These are phyloP conservation scores for Artibeus jamaicensis DNA, from an alignment of 2,797 vertebrate genomes.

Conservation along the genomic window DNA sequence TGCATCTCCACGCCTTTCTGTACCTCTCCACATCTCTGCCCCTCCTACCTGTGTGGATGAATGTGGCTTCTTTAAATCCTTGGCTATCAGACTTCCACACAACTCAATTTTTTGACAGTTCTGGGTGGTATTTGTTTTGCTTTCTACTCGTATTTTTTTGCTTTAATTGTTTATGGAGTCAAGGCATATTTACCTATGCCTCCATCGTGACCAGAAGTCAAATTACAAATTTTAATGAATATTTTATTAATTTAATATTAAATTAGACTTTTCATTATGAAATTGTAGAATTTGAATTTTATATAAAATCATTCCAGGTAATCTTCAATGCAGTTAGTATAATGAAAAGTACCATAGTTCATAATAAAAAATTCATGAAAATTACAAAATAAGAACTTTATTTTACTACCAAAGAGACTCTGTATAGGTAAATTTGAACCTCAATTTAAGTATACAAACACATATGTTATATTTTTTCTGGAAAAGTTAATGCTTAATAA, in stretches of 20 bases:
- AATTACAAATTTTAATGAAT: neutral
- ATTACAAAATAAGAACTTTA: neutral
- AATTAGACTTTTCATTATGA: neutral
- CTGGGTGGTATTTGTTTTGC: neutral
- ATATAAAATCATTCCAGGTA: neutral
- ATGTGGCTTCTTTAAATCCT: neutral
- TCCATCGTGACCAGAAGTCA: neutral
- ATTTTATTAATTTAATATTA: neutral
- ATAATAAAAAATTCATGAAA: neutral
- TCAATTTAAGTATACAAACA: neutral
- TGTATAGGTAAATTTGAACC: neutral
- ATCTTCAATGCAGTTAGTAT: neutral
- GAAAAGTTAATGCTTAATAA: constrained; percentile 1
- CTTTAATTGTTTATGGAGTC: neutral
- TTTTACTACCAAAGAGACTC: neutral
- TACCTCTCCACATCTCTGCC: neutral
- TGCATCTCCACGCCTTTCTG: neutral
- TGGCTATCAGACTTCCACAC: neutral
- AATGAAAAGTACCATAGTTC: neutral
- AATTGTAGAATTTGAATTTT: constrained; percentile 40
- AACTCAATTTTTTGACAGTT: neutral
- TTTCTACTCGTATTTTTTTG: neutral
- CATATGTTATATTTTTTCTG: neutral
- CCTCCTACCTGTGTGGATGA: neutral
- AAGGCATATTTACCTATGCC: neutral